A percentile compares a stretch with the other conserved stretches of the same genome.
Conservation (phyloP, 2,888 invertebrate genomes). For the Aphodius granarius region DNA sequence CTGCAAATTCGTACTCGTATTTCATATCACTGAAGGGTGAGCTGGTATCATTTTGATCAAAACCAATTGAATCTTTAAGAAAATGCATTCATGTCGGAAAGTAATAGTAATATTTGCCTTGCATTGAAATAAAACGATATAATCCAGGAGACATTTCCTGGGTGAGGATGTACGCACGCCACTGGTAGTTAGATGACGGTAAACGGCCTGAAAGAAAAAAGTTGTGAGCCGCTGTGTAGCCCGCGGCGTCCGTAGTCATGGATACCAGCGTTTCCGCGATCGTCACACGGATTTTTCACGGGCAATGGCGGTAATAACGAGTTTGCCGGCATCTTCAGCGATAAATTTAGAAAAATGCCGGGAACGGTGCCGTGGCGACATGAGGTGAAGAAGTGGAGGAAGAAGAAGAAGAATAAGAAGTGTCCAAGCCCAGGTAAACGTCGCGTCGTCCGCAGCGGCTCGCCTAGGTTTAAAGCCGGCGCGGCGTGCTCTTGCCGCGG, state of each 20-base stretch:
- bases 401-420: background rate
- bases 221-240: background rate
- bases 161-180: background rate
- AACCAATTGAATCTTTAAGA: too few relatives aligned
- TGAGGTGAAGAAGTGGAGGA: slow-evolving; percentile 16
- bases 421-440: background rate
- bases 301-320: slow-evolving; percentile 27
- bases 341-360: slow-evolving; percentile 32
- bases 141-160: too few relatives aligned
- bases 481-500: background rate
- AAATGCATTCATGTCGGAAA: too few relatives aligned
- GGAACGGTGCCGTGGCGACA: slow-evolving; percentile 23
- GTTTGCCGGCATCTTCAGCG: slow-evolving; percentile 28
- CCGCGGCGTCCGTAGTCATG: background rate
- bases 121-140: too few relatives aligned
- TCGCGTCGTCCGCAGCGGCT: background rate
- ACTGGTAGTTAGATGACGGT: background rate
- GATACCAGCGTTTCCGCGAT: background rate
- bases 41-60: too few relatives aligned
- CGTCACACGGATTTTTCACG: background rate
- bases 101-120: too few relatives aligned
- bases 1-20: too few relatives aligned
- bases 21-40: too few relatives aligned
- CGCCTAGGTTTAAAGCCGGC: background rate
- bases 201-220: background rate